Base-by-base conservation (phyloP, 2,888 invertebrate genomes). In the Athalia circularis region DNA sequence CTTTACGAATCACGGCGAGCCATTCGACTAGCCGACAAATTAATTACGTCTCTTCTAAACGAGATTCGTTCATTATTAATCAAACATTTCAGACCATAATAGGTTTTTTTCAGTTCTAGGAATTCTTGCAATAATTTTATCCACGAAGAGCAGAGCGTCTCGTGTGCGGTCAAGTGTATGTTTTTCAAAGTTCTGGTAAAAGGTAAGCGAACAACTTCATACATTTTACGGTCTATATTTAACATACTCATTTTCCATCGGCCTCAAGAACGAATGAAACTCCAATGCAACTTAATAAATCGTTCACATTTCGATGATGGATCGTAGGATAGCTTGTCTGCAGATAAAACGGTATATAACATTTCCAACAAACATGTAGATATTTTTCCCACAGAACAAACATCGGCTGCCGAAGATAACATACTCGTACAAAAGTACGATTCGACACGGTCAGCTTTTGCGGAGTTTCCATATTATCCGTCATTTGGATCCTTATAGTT, bases 31-130 rank as follows among this genome's bases (percentile, higher is more conserved):
- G 72, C 59, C 72, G 5, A 59, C n/a, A 47, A 47, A 72, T 72
- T 72, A 59, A 72, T 72, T 72, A 72, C 57, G 47, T 72, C 72
- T 57, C 59, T 72, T n/a, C 54, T n/a, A 8, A 59, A 45, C 59
- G 72, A 59, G 59, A 59, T 57, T 72, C 59, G 59, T 72, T 72
- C 72, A 57, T 29, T 59, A 47, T 72, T 72, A 13, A 57, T 47
- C 52, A 7, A 47, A 72, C 57, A 59, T 59, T 72, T 57, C n/a
- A 47, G 47, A 11, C 54, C 57, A n/a, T 72, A 13, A 13, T 47
- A 72, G 57, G 29, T 45, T 45, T 72, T 59, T 59, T 59, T 47
- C 72, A n/a, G 57, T 59, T 59, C 57, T 59, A 29, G 1, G 29
- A 29, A 29, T 45, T 57, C 45, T 11, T 9, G 52, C 15, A 70